Evolutionary conservation across 2,797 vertebrate species (phyloP).

Genomic region (Muscicapa striata): DNA sequence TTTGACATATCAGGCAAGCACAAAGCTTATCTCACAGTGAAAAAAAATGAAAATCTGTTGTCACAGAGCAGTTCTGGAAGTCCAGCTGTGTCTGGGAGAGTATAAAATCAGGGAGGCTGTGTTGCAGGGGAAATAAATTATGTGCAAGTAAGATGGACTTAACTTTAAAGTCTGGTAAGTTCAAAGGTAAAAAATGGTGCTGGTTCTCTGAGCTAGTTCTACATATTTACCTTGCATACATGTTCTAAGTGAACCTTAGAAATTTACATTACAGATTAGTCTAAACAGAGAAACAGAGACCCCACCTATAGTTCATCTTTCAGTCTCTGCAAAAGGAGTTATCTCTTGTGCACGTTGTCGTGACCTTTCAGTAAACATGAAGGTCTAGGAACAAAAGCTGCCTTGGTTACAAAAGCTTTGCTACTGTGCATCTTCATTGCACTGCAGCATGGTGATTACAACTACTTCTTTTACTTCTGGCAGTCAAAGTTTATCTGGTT

Average conservation of each 20-base stretch:
- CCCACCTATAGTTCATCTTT: background rate
- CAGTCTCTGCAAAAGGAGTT: background rate
- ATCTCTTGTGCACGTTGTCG: background rate
- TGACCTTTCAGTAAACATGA: background rate
- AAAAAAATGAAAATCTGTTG: background rate
- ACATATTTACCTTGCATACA: background rate
- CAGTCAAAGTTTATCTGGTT: background rate
- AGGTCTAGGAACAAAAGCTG: background rate
- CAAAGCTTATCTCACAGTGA: background rate
- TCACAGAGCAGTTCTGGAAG: background rate
- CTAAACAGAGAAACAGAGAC: background rate
- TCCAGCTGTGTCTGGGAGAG: background rate
- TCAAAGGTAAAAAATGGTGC: background rate
- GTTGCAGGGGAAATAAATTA: background rate
- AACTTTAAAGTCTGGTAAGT: background rate
- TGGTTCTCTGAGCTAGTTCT: background rate
- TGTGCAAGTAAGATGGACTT: background rate
- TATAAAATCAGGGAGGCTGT: background rate
- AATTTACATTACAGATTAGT: background rate
- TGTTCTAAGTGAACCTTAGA: background rate
- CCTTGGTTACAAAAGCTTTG: background rate
- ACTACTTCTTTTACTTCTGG: background rate
- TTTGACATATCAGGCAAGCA: background rate
- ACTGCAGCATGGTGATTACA: background rate
- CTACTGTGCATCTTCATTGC: background rate